These are phyloP conservation scores for Idaea straminata DNA, from an alignment of 2,888 invertebrate species.

Conservation along the genomic window DNA sequence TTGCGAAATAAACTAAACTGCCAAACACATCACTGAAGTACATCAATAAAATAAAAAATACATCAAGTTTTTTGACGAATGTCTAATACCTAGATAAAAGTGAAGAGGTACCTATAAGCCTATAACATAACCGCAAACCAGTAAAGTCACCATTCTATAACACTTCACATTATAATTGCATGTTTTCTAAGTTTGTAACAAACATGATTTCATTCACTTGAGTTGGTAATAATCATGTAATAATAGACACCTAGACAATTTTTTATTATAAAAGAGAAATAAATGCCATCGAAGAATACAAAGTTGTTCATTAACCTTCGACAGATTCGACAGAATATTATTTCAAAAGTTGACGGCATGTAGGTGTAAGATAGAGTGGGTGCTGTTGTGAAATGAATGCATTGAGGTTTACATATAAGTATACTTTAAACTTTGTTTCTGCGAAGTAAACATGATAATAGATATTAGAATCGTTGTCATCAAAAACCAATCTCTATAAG, in stretches of 20 bases:
- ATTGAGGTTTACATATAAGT: conserved; percentile 41
- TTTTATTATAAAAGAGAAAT: background rate
- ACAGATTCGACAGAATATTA: conserved; percentile 37
- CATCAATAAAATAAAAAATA: no score
- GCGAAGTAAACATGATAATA: conserved; percentile 40
- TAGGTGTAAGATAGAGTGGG: conserved; percentile 56
- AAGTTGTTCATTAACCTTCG: conserved; percentile 22
- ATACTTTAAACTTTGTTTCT: conserved; percentile 39
- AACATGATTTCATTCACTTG: background rate
- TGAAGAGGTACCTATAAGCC: background rate
- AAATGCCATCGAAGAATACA: conserved; percentile 25
- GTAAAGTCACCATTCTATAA: background rate
- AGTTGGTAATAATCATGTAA: background rate
- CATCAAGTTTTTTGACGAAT: no score
- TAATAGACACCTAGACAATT: background rate
- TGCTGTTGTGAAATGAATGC: conserved; percentile 57
- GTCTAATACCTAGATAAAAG: background rate
- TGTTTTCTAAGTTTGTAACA: background rate
- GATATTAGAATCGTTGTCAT: conserved; percentile 14
- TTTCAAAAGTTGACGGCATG: conserved; percentile 39
- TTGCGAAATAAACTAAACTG: background rate
- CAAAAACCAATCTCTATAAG: conserved; percentile 27
- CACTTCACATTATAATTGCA: background rate
- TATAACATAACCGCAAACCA: background rate
- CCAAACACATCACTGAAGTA: no score